Evolutionary conservation across 1,140 invertebrate species (phyloP).

Genomic region (Drosophila sp.): DNA sequence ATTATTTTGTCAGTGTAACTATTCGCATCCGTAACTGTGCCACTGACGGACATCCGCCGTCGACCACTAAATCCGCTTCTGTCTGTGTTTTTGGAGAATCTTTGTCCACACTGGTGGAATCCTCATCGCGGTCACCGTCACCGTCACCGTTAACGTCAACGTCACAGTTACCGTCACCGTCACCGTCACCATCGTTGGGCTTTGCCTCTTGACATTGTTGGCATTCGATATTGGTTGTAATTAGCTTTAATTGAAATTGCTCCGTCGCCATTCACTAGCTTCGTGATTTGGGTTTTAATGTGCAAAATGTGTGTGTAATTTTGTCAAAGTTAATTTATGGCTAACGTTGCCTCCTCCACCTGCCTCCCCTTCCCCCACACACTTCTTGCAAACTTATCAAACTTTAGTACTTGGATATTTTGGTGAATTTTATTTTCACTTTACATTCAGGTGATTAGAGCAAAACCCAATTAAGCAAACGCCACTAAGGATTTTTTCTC

Average conservation of each 20-base stretch:
- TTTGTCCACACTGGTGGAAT: slow-evolving; percentile 4
- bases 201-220: slow-evolving; percentile 78
- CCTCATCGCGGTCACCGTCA: neutral
- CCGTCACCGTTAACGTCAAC: neutral
- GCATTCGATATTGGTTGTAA: slow-evolving; percentile 83
- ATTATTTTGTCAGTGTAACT: slow-evolving; percentile 14
- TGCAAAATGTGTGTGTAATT: slow-evolving; percentile 73
- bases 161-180: slow-evolving; percentile 3
- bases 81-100: slow-evolving; percentile 14
- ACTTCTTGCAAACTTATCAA: slow-evolving; percentile 7
- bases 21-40: slow-evolving; percentile 38
- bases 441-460: slow-evolving; percentile 68
- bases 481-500: slow-evolving; percentile 29
- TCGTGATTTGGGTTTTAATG: slow-evolving; percentile 81
- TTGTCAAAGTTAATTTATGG: slow-evolving; percentile 81
- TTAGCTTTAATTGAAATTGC: slow-evolving; percentile 84
- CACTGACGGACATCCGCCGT: slow-evolving; percentile 27
- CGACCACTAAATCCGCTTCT: slow-evolving; percentile 4
- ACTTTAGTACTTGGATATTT: slow-evolving; percentile 38
- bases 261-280: slow-evolving; percentile 63
- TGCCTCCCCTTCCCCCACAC: neutral
- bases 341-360: slow-evolving; percentile 32
- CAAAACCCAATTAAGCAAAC: slow-evolving; percentile 60
- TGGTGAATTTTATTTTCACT: slow-evolving; percentile 31
- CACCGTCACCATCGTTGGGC: slow-evolving; percentile 8